These are phyloP conservation scores for Channallabes apus DNA, from an alignment of 2,797 vertebrate species.

Conservation along the genomic window DNA sequence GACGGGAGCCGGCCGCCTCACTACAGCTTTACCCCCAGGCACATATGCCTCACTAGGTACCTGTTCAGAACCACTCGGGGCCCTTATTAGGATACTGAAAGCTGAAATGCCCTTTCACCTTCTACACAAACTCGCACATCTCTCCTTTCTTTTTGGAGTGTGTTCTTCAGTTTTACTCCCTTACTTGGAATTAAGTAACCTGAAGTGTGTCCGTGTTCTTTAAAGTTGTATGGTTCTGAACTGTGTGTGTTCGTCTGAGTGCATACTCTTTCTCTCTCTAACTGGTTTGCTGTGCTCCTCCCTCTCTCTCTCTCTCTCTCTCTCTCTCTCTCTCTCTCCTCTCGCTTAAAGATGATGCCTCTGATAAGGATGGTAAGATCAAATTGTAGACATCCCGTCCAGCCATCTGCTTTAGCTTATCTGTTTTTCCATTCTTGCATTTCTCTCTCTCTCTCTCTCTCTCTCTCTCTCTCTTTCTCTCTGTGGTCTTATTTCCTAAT, in stretches of 20 bases:
- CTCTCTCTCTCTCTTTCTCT: conserved; percentile 39
- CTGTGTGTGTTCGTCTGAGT: not conserved
- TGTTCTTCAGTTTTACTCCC: not conserved
- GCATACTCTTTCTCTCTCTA: conserved; percentile 36
- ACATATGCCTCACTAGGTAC: conserved; percentile 93
- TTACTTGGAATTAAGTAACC: not conserved
- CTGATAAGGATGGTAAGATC: conserved; percentile 99
- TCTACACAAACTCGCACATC: not conserved
- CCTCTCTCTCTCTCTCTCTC: conserved; percentile 37
- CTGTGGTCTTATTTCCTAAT: conserved; percentile 63
- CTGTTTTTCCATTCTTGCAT: conserved; percentile 46
- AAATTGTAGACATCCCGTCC: conserved; percentile 62
- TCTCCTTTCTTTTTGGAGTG: not conserved
- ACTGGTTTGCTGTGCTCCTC: conserved; percentile 52
- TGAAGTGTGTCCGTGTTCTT: conserved; percentile 28
- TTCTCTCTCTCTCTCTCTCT: conserved; percentile 26
- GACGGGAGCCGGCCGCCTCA: conserved; percentile 75
- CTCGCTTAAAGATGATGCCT: conserved; percentile 94
- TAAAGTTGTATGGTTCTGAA: not conserved
- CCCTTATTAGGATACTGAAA: not conserved
- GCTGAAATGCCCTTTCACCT: not conserved
- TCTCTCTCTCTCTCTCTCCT: conserved; percentile 65
- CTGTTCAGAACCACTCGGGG: not conserved
- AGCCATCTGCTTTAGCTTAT: conserved; percentile 46
- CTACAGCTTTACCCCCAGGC: conserved; percentile 77